Evolutionary conservation across 2,797 vertebrate genomes (phyloP).

Genomic region (Intellagama lesueurii): DNA sequence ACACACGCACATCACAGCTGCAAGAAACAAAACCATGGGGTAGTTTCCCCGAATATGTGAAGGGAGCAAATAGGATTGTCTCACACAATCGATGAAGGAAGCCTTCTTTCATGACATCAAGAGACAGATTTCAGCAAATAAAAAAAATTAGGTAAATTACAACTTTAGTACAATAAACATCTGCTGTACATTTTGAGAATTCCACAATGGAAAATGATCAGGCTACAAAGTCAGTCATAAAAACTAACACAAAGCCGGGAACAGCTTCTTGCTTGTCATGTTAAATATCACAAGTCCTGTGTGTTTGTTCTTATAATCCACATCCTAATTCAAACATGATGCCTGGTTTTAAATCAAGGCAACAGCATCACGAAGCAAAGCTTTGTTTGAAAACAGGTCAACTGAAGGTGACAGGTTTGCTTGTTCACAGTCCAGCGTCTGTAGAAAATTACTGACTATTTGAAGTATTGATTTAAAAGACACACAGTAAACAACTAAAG

Average conservation of each 20-base stretch:
- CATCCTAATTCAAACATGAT: neutral
- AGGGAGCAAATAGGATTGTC: too few species aligned
- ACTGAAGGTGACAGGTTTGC: neutral
- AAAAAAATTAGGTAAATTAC: too few species aligned
- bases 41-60: neutral
- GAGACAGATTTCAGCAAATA: too few species aligned
- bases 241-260: neutral
- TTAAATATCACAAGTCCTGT: neutral
- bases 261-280: neutral
- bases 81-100: too few species aligned
- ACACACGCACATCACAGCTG: neutral
- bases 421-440: neutral
- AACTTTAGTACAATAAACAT: too few species aligned
- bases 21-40: neutral
- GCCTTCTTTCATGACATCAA: neutral
- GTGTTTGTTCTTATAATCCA: neutral
- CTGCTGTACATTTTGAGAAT: too few species aligned
- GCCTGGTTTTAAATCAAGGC: neutral
- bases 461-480: neutral
- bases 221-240: neutral
- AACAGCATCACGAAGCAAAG: neutral
- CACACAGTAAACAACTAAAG: neutral
- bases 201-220: neutral
- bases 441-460: neutral
- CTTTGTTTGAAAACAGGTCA: neutral